A percentile compares a stretch with the other conserved stretches of the same genome.
Evolutionary conservation across 2,113 vertebrate species (phyloP).

Genomic region (Prietella phreatophila): DNA sequence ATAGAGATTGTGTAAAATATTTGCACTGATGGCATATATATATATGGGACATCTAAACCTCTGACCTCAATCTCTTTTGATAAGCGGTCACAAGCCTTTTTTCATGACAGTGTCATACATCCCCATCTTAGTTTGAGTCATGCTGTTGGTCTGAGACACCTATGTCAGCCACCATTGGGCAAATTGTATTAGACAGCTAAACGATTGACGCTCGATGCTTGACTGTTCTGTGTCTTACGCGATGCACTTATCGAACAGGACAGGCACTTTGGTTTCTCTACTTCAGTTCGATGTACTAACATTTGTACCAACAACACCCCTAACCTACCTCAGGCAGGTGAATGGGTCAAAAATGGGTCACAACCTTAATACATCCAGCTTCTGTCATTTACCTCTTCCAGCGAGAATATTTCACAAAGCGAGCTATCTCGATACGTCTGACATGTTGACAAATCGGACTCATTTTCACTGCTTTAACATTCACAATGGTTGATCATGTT

Average conservation of each 20-base stretch:
- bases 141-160: not conserved
- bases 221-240: not conserved
- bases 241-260: not conserved
- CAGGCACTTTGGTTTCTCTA: not conserved
- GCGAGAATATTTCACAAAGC: not conserved
- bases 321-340: not conserved
- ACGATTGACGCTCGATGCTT: not conserved
- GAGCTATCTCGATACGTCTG: not conserved
- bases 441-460: not conserved
- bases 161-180: not conserved
- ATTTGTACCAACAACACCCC: too few relatives aligned
- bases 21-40: not conserved
- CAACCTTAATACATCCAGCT: too few relatives aligned
- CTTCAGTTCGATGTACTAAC: not conserved
- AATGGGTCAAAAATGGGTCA: too few relatives aligned
- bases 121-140: not conserved
- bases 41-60: not conserved
- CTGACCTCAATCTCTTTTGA: constrained; percentile 14
- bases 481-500: too few relatives aligned
- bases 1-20: not conserved
- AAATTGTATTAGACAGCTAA: not conserved
- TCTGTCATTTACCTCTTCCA: not conserved
- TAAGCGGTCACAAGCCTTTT: not conserved
- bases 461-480: not conserved
- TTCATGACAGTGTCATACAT: not conserved